A percentile compares a stretch with the other conserved stretches of the same genome.
These are phyloP conservation scores for Brachyrhaphis roseni DNA, from an alignment of 2,797 vertebrate species.

Conservation along the genomic window DNA sequence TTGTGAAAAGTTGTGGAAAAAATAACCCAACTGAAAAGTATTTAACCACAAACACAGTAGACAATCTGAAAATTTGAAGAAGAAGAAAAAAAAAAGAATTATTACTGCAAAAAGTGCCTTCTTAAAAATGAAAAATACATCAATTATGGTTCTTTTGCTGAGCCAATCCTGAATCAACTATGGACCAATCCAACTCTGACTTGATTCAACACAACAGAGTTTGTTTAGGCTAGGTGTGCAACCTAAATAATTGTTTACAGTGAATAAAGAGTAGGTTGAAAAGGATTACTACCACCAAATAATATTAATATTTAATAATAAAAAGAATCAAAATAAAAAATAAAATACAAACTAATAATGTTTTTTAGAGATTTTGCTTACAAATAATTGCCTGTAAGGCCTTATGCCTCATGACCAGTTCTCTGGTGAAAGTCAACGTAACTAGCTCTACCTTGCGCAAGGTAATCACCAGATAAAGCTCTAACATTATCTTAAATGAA, in stretches of 20 bases:
- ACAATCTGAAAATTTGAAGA: background rate
- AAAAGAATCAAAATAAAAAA: background rate
- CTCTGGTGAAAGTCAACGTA: background rate
- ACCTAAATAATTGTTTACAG: background rate
- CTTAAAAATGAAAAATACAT: background rate
- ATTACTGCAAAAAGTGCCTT: background rate
- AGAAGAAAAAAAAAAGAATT: background rate
- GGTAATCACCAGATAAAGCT: background rate
- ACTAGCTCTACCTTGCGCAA: background rate
- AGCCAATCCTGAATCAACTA: background rate
- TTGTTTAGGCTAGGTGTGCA: background rate
- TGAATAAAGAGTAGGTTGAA: background rate
- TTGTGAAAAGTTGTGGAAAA: background rate
- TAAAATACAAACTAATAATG: background rate
- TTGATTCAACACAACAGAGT: background rate
- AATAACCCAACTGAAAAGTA: background rate
- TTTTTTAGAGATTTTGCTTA: background rate
- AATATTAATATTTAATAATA: background rate
- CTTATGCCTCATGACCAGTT: background rate
- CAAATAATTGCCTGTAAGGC: background rate
- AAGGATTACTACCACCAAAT: background rate
- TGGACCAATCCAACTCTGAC: background rate
- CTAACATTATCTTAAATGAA: background rate
- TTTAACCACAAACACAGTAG: background rate
- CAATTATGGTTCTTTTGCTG: background rate